These are phyloP conservation scores for Calameuta filiformis DNA, from an alignment of 2,888 invertebrate species.

Conservation along the genomic window DNA sequence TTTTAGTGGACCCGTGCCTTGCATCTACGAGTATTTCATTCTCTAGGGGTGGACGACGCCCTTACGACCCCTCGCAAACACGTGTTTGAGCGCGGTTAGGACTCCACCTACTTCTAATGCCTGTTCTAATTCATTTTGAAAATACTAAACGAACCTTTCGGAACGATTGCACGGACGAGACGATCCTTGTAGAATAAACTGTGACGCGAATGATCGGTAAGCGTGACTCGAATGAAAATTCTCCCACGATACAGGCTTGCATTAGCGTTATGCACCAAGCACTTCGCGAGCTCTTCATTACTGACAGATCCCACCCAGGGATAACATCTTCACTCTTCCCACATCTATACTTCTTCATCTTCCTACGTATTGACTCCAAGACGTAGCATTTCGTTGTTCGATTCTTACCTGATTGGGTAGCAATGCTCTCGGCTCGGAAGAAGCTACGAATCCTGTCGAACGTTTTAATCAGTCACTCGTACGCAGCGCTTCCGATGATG, in stretches of 20 bases:
- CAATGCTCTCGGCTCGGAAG: neutral
- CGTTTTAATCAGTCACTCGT: neutral
- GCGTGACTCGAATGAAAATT: neutral
- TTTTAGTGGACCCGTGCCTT: slow-evolving; percentile 57
- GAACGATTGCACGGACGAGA: neutral
- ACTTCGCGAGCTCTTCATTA: slow-evolving; percentile 16
- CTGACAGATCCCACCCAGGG: slow-evolving; percentile 14
- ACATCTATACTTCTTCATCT: neutral
- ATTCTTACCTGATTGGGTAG: neutral
- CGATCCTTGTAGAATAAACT: neutral
- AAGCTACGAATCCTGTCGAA: neutral
- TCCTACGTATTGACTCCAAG: neutral
- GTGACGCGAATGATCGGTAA: neutral
- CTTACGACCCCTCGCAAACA: slow-evolving; percentile 3
- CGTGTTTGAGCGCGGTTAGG: slow-evolving; percentile 3
- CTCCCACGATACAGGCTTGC: slow-evolving; percentile 20
- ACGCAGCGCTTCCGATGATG: neutral
- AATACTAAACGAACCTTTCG: neutral
- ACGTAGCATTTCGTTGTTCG: neutral
- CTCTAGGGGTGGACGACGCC: slow-evolving; percentile 27
- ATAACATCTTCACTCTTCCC: neutral
- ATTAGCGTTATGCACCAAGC: slow-evolving; percentile 31
- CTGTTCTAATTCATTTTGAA: neutral
- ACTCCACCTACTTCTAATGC: neutral
- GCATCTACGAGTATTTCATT: slow-evolving; percentile 50